Percentiles rank a stretch among this genome's conserved stretches.
phyloP scores from a whole-genome alignment of 1,140 invertebrate species.

The Brachionus sp. region DNA sequence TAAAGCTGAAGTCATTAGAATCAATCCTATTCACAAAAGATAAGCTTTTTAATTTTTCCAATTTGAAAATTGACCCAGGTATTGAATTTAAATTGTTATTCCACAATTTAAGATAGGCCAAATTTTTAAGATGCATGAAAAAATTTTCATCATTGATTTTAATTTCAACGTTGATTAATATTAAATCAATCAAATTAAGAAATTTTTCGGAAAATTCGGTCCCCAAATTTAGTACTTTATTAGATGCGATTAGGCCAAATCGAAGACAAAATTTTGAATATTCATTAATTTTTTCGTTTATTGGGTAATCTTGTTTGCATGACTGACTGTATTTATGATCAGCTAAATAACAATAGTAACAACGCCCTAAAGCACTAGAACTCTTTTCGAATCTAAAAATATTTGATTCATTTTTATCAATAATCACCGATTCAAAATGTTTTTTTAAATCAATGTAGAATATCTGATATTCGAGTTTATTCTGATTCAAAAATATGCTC shows the following conservation, averaged over 20 bases:
- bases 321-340: not conserved
- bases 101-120: not conserved
- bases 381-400: not conserved
- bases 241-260: not conserved
- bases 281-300: not conserved
- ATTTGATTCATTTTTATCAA: not conserved
- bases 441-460: not conserved
- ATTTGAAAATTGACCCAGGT: not conserved
- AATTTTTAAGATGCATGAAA: not conserved
- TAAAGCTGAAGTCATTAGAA: not conserved
- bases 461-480: not conserved
- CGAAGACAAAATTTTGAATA: not conserved
- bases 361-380: not conserved
- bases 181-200: not conserved
- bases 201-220: not conserved
- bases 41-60: not conserved
- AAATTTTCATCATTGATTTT: not conserved
- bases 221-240: not conserved
- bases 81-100: not conserved
- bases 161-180: not conserved
- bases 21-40: not conserved
- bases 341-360: constrained; percentile 27
- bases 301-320: not conserved
- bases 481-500: not conserved
- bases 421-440: not conserved